Evolutionary conservation across 1,140 invertebrate genomes (phyloP).

Genomic region (Zaprionus capensis): DNA sequence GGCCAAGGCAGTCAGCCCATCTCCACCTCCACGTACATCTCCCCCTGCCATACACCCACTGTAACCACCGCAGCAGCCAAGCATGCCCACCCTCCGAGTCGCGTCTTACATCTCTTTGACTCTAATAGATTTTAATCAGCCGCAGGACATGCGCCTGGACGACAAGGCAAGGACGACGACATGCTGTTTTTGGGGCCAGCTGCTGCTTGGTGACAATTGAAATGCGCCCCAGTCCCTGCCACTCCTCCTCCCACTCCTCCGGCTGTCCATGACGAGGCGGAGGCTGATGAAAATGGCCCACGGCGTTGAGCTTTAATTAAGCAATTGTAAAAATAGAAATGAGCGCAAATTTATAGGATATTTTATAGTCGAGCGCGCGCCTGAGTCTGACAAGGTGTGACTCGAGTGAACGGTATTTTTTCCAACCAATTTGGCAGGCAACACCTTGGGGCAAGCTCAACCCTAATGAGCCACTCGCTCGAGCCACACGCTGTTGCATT

Average conservation of each 20-base stretch:
- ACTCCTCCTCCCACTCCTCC: background rate
- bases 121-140: constrained; percentile 84
- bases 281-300: constrained; percentile 59
- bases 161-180: constrained; percentile 50
- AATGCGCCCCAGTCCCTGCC: constrained; percentile 26
- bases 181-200: constrained; percentile 65
- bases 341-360: constrained; percentile 7
- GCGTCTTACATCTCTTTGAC: constrained; percentile 79
- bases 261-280: background rate
- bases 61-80: background rate
- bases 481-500: constrained; percentile 47
- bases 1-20: constrained; percentile 33
- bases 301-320: constrained; percentile 65
- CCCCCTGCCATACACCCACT: background rate
- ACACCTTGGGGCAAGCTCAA: constrained; percentile 52
- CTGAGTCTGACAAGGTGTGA: background rate
- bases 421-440: constrained; percentile 68
- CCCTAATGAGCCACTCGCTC: constrained; percentile 71
- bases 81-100: background rate
- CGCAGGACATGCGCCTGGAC: constrained; percentile 72
- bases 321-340: constrained; percentile 49
- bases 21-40: background rate
- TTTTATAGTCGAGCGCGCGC: background rate
- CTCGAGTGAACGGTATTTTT: constrained; percentile 51
- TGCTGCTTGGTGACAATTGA: constrained; percentile 57